Evolutionary conservation across 64 coral and sea anemone species (phyloP), one percentile per base, ranked within the genome.

Genomic region (Platygyra sinensis): DNA sequence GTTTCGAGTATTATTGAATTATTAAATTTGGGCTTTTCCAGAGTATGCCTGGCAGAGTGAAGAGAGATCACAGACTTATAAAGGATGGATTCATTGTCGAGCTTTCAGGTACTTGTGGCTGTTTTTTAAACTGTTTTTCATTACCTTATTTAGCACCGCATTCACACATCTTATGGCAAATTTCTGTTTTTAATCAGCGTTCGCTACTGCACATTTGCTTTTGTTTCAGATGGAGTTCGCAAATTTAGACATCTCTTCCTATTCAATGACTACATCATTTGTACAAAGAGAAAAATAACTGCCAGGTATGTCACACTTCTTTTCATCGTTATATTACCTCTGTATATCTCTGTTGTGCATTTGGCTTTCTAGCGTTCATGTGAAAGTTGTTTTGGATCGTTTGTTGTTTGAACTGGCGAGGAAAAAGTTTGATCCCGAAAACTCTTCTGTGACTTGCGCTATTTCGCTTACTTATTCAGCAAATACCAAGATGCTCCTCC

Each of bases 21-120:
- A 27, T 69, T 11, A 69, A 24, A 10, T 69, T 5, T 69, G 22
- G 25, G 29, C 75, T 78, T 89, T 24, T 27, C 19, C 25, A 89
- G 87, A 32, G 16, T 38, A 63, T 42, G 5, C 59, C 16, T 46
- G 13, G 78, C 59, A 94, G 93, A 82, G 94, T 89, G 14, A 99
- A 96, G 83, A 91, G 76, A 76, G 97, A 99, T 42, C 94, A 93
- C 52, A 95, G 91, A 28, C 87, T 99, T 17, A 78, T 95, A 6
- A 99, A 99, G 76, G 97, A 99, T 81, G 94, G 89, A 77, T 99
- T 99, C 80, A 86, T 99, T 72, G 97, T 99, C 15, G 97, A 99
- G 60, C 86, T 97, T 67, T 62, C 95, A 94, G 95, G 95, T 97
- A 82, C 89, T 80, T 80, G 4, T 80, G 4, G 28, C 30, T 60